A percentile compares a stretch with the other conserved stretches of the same genome.
Conservation (phyloP, 2,888 invertebrate genomes). For the Cephus pulcher region DNA sequence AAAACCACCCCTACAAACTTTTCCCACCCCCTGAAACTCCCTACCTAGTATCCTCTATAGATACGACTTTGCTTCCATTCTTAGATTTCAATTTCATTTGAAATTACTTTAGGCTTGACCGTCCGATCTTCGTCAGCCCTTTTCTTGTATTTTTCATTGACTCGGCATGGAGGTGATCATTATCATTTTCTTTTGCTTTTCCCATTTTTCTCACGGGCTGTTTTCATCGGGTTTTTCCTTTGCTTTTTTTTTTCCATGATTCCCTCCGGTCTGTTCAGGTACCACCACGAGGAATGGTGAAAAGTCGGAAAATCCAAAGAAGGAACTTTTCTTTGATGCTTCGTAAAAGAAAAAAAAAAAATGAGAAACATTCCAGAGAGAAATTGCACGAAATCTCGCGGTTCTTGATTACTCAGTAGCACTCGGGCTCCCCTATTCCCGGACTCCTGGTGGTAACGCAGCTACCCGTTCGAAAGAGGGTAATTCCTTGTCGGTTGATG, state of each 20-base stretch:
- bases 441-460: neutral
- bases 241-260: neutral
- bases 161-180: neutral
- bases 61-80: neutral
- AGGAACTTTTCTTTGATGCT: neutral
- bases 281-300: neutral
- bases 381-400: neutral
- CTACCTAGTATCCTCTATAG: neutral
- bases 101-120: neutral
- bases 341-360: neutral
- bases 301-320: neutral
- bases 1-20: neutral
- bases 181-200: neutral
- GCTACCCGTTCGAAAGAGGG: conserved; percentile 10
- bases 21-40: neutral
- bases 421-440: neutral
- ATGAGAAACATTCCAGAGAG: neutral
- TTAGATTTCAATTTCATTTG: neutral
- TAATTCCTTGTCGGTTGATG: conserved; percentile 18
- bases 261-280: neutral
- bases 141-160: neutral
- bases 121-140: neutral
- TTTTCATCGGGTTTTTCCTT: neutral
- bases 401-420: conserved; percentile 3
- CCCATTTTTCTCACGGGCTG: neutral